Evolutionary conservation across 2,888 invertebrate genomes (phyloP), one percentile per base, ranked within the genome.

Genomic region (Drosophila koepferae): DNA sequence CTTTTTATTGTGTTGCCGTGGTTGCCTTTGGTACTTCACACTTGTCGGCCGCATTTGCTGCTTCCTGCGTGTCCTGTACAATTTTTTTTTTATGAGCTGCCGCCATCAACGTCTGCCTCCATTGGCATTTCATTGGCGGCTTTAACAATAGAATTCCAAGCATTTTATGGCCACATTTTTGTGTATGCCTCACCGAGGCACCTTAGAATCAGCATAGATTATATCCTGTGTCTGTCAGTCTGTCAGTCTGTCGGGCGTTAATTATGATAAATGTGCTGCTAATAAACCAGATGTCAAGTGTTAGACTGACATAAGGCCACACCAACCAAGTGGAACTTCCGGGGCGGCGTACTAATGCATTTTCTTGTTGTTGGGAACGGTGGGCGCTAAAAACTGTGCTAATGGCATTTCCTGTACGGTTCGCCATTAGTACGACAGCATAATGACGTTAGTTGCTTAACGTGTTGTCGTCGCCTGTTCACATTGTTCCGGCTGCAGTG

Each of bases 181-280:
- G 1, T 28, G 28, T 31, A 72, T 71, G 71, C 80, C 85, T 76
- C 77, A 80, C 80, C 70, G 74, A 70, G 16, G 66, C 20, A 20
- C 38, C 10, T 31, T 49, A 31, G 75, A 53, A 53, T 54, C 60
- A 38, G 23, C 56, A 63, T 55, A 14, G 53, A 63, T 60, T 38
- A 59, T 61, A 72, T 44, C 58, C 40, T 20, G 51, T 10, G 51
- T 34, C 34, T 8, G 49, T 10, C 16, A 3, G 34, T 10, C 38
- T 23, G 49, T 9, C 51, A 20, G 20, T 31, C n/a, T 1, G 20
- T 7, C 53, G 56, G 64, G 54, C 81, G 64, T 80, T 86, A 88
- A 86, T 86, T 88, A 82, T 86, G 90, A 90, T 86, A 72, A 88
- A 86, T 87, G 78, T 66, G 61, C 72, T 73, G 61, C 74, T 90